Conservation (phyloP, 1,140 invertebrate genomes). For the Trichonephila clavata region DNA sequence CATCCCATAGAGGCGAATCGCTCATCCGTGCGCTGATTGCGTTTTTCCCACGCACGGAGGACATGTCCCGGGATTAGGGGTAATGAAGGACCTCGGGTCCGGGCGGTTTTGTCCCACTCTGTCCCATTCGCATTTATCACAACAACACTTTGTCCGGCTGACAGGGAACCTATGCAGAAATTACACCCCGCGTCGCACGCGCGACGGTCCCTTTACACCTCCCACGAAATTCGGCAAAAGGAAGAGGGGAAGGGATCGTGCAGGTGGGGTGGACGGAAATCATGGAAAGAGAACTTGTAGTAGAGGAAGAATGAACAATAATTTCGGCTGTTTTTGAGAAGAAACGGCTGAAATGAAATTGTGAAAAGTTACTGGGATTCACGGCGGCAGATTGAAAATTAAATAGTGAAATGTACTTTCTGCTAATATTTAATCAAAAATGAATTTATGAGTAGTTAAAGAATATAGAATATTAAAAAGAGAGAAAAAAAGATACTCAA, state of each 20-base stretch:
- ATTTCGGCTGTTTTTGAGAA: too few species aligned
- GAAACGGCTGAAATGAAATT: too few species aligned
- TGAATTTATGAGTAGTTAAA: too few species aligned
- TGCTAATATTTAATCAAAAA: too few species aligned
- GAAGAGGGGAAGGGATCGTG: too few species aligned
- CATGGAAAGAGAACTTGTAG: too few species aligned
- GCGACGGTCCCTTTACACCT: background rate
- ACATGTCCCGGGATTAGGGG: background rate
- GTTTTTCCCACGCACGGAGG: constrained; percentile 53
- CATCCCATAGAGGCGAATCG: constrained; percentile 4
- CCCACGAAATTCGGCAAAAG: background rate
- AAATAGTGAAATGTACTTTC: too few species aligned
- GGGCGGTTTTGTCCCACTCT: constrained; percentile 59
- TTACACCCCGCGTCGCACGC: constrained; percentile 40
- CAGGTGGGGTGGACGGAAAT: background rate
- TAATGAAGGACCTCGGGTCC: background rate
- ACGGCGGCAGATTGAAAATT: too few species aligned
- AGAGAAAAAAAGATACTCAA: too few species aligned
- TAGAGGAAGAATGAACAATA: too few species aligned
- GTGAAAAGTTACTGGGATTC: too few species aligned
- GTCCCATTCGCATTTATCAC: constrained; percentile 68
- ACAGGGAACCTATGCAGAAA: constrained; percentile 59
- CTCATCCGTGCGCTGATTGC: constrained; percentile 20
- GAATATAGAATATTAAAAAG: too few species aligned
- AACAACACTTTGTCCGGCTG: constrained; percentile 53